phyloP scores from a whole-genome alignment of 2,797 vertebrate genomes.

The Denticeps clupeoides region DNA sequence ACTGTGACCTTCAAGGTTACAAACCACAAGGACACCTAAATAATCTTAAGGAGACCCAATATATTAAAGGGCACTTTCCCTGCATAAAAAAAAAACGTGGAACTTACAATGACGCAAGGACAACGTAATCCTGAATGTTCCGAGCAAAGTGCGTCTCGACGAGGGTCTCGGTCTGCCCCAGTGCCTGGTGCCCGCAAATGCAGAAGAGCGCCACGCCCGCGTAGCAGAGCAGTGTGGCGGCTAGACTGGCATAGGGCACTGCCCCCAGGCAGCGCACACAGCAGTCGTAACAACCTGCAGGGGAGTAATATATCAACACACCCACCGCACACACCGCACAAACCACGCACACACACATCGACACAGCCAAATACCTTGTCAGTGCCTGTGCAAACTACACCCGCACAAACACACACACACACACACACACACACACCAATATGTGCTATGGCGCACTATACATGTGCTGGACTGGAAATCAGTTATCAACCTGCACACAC shows the following conservation, averaged over 20 bases:
- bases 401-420: no score
- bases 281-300: constrained; percentile 92
- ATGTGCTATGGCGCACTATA: not conserved
- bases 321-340: constrained; percentile 66
- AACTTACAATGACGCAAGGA: constrained; percentile 89
- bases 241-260: constrained; percentile 87
- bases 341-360: constrained; percentile 54
- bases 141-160: constrained; percentile 92
- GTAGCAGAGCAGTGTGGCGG: constrained; percentile 92
- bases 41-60: no score
- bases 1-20: no score
- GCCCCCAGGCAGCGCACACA: constrained; percentile 92
- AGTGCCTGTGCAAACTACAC: constrained; percentile 11
- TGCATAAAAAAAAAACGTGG: not conserved
- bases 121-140: constrained; percentile 79
- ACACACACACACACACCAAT: not conserved
- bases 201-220: constrained; percentile 90
- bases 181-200: constrained; percentile 88
- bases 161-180: constrained; percentile 80
- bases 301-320: constrained; percentile 67
- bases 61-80: no score
- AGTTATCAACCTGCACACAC: no score
- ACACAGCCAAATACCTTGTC: not conserved
- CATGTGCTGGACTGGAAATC: no score
- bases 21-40: no score